Evolutionary conservation across 2,888 invertebrate species (phyloP), one percentile per base, ranked within the genome.

Genomic region (Fragum whitleyi): DNA sequence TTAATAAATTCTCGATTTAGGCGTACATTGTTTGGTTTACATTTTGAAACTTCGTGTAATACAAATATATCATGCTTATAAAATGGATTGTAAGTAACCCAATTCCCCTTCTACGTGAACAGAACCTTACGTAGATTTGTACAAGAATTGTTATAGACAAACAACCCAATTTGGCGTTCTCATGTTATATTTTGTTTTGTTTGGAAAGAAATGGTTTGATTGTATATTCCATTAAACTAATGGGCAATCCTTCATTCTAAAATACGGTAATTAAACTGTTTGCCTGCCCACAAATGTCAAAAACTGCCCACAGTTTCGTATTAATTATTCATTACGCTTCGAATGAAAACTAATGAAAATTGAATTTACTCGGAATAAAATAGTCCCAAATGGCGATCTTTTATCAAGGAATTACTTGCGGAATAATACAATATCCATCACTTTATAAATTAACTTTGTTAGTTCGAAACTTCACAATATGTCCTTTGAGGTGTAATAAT

Each of bases 361-460:
- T 42, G 81, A 74, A 77, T 74, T 79, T 81, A 57, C 79, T 61
- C 78, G 71, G 69, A 74, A 79, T 79, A 75, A 85, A 79, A 76
- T 74, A 77, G 79, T 85, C 81, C 81, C 84, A 67, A 71, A 79
- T 74, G 84, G 72, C 39, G 29, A 62, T 77, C 68, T 81, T 81
- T 85, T 85, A 81, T 85, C 81, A 65, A 79, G 81, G 67, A 73
- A 79, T 77, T 71, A 79, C 71, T 81, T 74, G 55, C 29, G 36
- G 67, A 76, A 79, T 75, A 77, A 77, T 74, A 59, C 72, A 81
- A 81, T 85, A 79, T 74, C 71, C 79, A 77, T 81, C 84, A 79
- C 23, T 73, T 80, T 79, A 81, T 81, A 81, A 85, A 85, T 84
- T 84, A 80, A 83, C 75, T 83, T 74, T 73, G 83, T 83, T 74